These are phyloP conservation scores for Cyclura pinguis DNA, from an alignment of 2,797 vertebrate genomes.

Conservation along the genomic window DNA sequence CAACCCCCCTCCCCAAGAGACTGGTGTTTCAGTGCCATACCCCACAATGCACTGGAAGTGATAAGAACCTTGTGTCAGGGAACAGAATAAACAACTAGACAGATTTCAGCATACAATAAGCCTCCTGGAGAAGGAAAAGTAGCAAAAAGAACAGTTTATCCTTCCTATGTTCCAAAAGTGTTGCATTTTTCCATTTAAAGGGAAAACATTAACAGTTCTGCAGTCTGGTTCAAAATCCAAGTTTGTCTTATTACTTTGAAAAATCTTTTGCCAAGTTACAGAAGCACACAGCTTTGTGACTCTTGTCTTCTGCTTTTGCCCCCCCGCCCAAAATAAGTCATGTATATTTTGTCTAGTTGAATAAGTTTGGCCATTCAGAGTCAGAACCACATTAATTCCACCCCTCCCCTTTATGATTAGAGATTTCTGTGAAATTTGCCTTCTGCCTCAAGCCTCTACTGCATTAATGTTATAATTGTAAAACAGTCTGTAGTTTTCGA, in stretches of 20 bases:
- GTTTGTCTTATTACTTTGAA: background rate
- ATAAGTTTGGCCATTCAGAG: background rate
- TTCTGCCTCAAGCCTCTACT: conserved; percentile 17
- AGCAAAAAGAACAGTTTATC: background rate
- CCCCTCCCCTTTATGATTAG: background rate
- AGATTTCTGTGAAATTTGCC: conserved; percentile 40
- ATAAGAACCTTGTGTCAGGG: background rate
- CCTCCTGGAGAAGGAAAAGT: background rate
- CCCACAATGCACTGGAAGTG: background rate
- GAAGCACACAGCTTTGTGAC: background rate
- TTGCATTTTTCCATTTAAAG: background rate
- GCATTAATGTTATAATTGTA: conserved; percentile 41
- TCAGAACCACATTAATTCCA: background rate
- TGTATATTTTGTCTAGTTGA: background rate
- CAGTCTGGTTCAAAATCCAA: background rate
- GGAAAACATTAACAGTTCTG: background rate
- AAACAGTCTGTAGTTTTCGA: conserved; percentile 23
- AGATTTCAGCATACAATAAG: background rate
- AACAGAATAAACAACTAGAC: background rate
- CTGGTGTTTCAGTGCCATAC: background rate
- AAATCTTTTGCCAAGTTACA: background rate
- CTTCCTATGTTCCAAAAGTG: background rate
- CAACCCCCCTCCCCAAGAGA: too few relatives aligned
- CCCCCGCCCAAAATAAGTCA: background rate
- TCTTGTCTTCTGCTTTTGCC: background rate